Evolutionary conservation across 2,797 vertebrate genomes (phyloP), one percentile per base, ranked within the genome.

Genomic region (Sebastes hubbsi): DNA sequence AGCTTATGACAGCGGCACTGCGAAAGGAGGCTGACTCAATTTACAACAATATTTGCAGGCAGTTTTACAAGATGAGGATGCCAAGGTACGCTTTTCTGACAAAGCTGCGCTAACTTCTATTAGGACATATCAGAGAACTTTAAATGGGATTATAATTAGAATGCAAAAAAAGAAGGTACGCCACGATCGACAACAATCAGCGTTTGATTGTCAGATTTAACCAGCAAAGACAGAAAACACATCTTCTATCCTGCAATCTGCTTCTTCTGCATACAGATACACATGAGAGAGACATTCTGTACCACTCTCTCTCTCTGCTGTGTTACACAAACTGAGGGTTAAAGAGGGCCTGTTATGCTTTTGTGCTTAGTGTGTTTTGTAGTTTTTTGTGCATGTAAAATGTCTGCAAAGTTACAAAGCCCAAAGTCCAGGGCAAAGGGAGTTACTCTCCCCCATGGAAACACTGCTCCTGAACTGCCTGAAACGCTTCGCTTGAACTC

Each of bases 21-120:
- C 18, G 0, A 49, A 75, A 77, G 10, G 22, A 74, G 64, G 65
- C 59, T 11, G 75, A 72, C 58, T 72, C 66, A 55, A 79, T 72
- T 81, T 79, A 74, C 75, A n/a, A 74, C 75, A 20, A 3, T 24
- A 55, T 81, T 85, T 70, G 66, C 73, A 72, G 73, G 58, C 54
- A 10, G 24, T 9, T 12, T 32, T 36, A 76, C 65, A 63, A 74
- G 68, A 69, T 34, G 59, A 84, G 71, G 42, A 72, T 59, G 75
- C 67, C 8, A 7, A 14, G 36, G 29, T 30, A 12, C 6, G 25
- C 29, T n/a, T n/a, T 70, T 59, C 27, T 78, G 78, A 82, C 62
- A 27, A 73, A 74, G 65, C 72, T 25, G 4, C 0, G 46, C 27
- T 38, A 52, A 66, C 69, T 6, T 66, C 60, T 2, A 64, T 59